phyloP scores from a whole-genome alignment of 2,888 invertebrate species.

The Aquatica leii region DNA sequence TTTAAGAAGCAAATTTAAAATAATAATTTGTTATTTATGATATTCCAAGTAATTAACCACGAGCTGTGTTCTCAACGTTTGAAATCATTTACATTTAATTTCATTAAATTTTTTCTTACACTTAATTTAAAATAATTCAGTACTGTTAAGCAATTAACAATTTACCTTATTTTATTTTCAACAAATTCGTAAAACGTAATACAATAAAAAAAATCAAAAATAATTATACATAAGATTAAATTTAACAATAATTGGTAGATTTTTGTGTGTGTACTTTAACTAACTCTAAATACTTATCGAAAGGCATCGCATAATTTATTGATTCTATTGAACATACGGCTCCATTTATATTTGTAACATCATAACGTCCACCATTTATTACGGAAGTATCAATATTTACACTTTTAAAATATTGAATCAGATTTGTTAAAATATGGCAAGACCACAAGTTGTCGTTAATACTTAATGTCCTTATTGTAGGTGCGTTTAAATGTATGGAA shows the following conservation, averaged over 20 bases:
- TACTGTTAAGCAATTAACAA: too few relatives aligned
- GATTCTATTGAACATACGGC: conserved; percentile 52
- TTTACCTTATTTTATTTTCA: too few relatives aligned
- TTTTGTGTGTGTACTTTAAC: conserved; percentile 32
- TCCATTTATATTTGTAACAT: conserved; percentile 54
- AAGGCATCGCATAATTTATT: conserved; percentile 42
- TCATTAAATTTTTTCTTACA: too few relatives aligned
- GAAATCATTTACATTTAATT: too few relatives aligned
- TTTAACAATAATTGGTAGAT: conserved; percentile 25
- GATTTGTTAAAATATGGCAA: conserved; percentile 48
- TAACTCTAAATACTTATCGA: conserved; percentile 46
- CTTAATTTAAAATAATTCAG: too few relatives aligned
- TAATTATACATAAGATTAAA: too few relatives aligned
- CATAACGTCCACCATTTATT: conserved; percentile 46
- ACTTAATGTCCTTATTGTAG: conserved; percentile 48
- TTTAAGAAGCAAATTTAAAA: too few relatives aligned
- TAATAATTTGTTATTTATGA: too few relatives aligned
- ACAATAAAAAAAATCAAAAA: too few relatives aligned
- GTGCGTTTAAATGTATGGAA: conserved; percentile 47
- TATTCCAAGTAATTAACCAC: too few relatives aligned
- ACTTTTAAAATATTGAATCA: conserved; percentile 50
- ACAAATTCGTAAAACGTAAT: too few relatives aligned
- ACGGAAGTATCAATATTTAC: conserved; percentile 46
- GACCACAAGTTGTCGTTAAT: conserved; percentile 55
- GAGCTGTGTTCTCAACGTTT: too few relatives aligned